Base-by-base conservation (phyloP, 2,113 vertebrate species). In the Regulus satrapa region DNA sequence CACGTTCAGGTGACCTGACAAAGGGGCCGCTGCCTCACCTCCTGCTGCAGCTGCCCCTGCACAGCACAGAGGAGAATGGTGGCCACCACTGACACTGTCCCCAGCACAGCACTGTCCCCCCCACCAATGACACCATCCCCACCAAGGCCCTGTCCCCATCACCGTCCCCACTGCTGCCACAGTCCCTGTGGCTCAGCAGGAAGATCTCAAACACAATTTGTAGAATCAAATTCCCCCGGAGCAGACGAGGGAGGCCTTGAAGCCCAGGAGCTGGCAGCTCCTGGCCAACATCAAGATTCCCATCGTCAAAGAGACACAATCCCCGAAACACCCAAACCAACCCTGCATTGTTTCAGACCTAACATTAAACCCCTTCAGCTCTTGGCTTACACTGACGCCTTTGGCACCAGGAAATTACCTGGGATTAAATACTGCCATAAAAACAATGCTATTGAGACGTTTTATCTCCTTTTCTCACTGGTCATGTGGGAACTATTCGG, bases 31-130 rank as follows among this genome's bases (percentile, higher is more conserved):
- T 31, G 84, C 67, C 45, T 26, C 79, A 21, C 9, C 56, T 38
- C 34, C 34, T 0, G 0, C 55, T 16, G 11, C 29, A 68, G 40
- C n/a, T 40, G 19, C 5, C 3, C 7, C 19, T 0, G 1, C 19
- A 23, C 34, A 24, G 49, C 25, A 49, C 40, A 40, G 46, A 49
- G 16, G 8, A 8, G 15, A 14, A 12, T 1, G 5, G 32, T 9
- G 38, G 19, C 36, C 40, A 26, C 52, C 64, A 34, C 5, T 5
- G 18, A 21, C 54, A 23, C 10, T 5, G 4, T 7, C n/a, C n/a
- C n/a, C n/a, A n/a, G n/a, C n/a, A n/a, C n/a, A 32, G 7, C 31
- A 64, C 62, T 32, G 19, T 43, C 51, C 43, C 51, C 23, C 28
- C 15, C 45, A 40, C 4, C 18, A 46, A 1, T 2, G 12, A 8